phyloP scores from a whole-genome alignment of 2,888 invertebrate genomes.

The Bursaphelenchus okinawaensis region DNA sequence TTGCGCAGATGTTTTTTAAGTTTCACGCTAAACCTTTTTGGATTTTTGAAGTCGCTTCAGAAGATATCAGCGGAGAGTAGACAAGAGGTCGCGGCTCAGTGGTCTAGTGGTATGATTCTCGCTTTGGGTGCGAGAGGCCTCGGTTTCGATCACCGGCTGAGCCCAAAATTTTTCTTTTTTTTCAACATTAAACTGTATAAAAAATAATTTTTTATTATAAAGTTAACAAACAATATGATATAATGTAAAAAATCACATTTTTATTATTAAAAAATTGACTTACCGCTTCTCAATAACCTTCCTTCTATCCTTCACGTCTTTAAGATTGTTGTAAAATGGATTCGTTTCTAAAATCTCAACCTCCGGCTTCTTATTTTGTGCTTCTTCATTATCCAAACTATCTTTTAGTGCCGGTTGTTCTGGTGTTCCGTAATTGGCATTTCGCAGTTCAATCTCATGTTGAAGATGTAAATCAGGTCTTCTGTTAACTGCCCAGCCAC shows the following conservation, averaged over 20 bases:
- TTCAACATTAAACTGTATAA: no score
- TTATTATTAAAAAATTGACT: not conserved
- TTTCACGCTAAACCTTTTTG: no score
- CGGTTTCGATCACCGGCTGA: constrained; percentile 45
- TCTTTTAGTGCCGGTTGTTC: no score
- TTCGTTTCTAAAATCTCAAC: no score
- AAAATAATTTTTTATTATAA: no score
- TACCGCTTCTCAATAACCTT: constrained; percentile 2
- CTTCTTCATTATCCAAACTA: no score
- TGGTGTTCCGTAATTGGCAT: not conserved
- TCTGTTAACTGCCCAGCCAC: constrained; percentile 48
- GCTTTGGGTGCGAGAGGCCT: constrained; percentile 56
- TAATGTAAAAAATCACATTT: not conserved
- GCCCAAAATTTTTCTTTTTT: constrained; percentile 17
- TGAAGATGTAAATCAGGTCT: constrained; percentile 11
- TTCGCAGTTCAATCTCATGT: not conserved
- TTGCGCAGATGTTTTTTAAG: no score
- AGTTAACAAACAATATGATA: not conserved
- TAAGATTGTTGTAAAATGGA: no score
- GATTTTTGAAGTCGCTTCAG: no score
- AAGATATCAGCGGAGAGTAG: not conserved
- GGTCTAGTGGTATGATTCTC: constrained; percentile 56
- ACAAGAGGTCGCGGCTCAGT: constrained; percentile 13
- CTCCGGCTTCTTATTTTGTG: no score
- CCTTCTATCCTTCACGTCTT: not conserved